These are phyloP conservation scores for Operophtera brumata DNA, from an alignment of 2,888 invertebrate species.

Conservation along the genomic window DNA sequence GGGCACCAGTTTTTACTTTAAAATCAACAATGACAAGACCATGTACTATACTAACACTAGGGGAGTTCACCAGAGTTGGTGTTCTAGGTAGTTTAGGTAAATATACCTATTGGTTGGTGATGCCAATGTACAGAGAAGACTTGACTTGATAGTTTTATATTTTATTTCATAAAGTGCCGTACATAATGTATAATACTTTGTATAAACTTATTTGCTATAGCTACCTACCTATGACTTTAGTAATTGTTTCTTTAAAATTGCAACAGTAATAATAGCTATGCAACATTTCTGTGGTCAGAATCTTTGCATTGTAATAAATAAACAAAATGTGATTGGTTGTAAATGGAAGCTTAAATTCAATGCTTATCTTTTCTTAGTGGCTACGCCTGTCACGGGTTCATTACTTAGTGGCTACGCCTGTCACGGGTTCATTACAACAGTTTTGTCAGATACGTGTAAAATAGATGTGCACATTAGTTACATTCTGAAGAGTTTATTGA, in stretches of 20 bases:
- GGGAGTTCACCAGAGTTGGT: neutral
- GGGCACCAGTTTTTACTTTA: neutral
- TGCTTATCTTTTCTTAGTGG: conserved; percentile 5
- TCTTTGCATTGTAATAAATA: neutral
- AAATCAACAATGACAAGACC: neutral
- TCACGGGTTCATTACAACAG: conserved; percentile 26
- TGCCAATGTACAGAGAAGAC: conserved; percentile 21
- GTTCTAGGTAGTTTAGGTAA: conserved; percentile 1
- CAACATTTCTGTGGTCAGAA: conserved; percentile 8
- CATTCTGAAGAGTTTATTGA: conserved; percentile 58
- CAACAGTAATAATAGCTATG: conserved; percentile 10
- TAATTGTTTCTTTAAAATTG: conserved; percentile 14
- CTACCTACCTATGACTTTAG: conserved; percentile 10
- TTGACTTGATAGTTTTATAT: conserved; percentile 18
- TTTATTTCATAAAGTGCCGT: conserved; percentile 20
- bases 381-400: conserved; percentile 22
- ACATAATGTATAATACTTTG: conserved; percentile 28
- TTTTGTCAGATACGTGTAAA: conserved; percentile 59
- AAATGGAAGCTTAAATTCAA: conserved; percentile 13
- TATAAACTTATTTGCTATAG: conserved; percentile 22
- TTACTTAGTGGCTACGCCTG: conserved; percentile 13
- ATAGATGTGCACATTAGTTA: conserved; percentile 65
- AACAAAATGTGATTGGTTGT: conserved; percentile 20
- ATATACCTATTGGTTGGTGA: conserved; percentile 9
- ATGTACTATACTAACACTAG: neutral